Evolutionary conservation across 2,113 vertebrate genomes (phyloP), one percentile per base, ranked within the genome.

Genomic region (Cottus gobio): DNA sequence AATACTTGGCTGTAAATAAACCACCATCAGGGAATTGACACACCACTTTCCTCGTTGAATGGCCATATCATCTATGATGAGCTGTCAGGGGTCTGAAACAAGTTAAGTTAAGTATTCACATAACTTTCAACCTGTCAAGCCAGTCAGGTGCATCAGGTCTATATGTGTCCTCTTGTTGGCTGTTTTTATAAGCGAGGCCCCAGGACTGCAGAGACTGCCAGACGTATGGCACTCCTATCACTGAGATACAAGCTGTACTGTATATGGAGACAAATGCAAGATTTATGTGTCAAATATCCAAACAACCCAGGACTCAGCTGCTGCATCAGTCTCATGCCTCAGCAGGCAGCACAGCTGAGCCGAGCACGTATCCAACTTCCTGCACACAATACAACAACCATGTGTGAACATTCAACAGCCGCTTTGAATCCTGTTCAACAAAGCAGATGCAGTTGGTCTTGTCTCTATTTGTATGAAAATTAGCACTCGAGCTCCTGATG

Each of bases 261-360:
- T 37, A 22, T 72, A 77, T 80, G 68, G 86, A 80, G 84, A 71
- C 82, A 52, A 88, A 86, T 76, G 66, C 52, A 61, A 54, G 71
- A 78, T 85, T 60, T 79, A 86, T 83, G 75, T 79, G 84, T 80
- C 66, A 86, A 78, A 81, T 66, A 87, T 68, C 57, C 70, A 66
- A 58, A 79, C 57, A 62, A 71, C 4, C 22, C 58, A 68, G 39
- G 16, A 34, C 50, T 73, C 84, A 87, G 77, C 80, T 78, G 77
- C 75, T 81, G 56, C 71, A 75, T 28, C 56, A 30, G 75, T 77
- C 44, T 69, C 0, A 12, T 12, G 36, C 71, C 60, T 42, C 60
- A 44, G 65, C 71, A 61, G 77, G 34, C 65, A 36, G 37, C 87
- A 75, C 69, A 60, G 56, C 80, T 69, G 72, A 87, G 80, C 44